Evolutionary conservation across 2,888 invertebrate genomes (phyloP).

Genomic region (Rhingia rostrata): DNA sequence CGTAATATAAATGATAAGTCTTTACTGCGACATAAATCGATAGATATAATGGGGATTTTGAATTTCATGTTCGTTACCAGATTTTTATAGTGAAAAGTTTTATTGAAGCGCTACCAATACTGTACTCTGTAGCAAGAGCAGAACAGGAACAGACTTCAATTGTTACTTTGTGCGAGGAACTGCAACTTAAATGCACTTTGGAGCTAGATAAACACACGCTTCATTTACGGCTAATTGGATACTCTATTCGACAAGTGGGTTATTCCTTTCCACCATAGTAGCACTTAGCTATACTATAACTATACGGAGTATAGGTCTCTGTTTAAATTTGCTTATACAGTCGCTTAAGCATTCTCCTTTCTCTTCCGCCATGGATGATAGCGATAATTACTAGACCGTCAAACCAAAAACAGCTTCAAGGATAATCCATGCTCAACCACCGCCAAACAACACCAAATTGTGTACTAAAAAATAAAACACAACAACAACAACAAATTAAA

Average conservation of each 20-base stretch:
- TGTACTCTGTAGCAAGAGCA: too few species aligned
- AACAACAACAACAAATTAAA: conserved; percentile 44
- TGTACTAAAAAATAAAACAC: conserved; percentile 25
- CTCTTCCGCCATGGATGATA: not conserved
- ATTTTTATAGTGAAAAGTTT: too few species aligned
- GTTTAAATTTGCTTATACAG: not conserved
- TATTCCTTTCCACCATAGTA: not conserved
- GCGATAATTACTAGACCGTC: conserved; percentile 9
- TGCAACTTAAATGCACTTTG: not conserved
- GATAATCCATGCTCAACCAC: conserved; percentile 24
- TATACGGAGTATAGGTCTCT: not conserved
- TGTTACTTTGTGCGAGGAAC: too few species aligned
- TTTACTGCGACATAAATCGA: too few species aligned
- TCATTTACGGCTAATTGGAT: conserved; percentile 1
- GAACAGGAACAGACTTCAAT: too few species aligned
- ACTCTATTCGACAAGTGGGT: not conserved
- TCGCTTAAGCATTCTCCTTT: not conserved
- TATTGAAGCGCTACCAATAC: too few species aligned
- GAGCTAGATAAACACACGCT: not conserved
- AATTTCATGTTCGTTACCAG: too few species aligned
- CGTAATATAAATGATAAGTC: too few species aligned
- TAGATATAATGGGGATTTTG: too few species aligned
- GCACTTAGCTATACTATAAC: not conserved
- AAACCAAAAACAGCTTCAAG: not conserved
- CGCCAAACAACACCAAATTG: conserved; percentile 49